phyloP scores from a whole-genome alignment of 2,888 invertebrate genomes.

The Bibio marci region DNA sequence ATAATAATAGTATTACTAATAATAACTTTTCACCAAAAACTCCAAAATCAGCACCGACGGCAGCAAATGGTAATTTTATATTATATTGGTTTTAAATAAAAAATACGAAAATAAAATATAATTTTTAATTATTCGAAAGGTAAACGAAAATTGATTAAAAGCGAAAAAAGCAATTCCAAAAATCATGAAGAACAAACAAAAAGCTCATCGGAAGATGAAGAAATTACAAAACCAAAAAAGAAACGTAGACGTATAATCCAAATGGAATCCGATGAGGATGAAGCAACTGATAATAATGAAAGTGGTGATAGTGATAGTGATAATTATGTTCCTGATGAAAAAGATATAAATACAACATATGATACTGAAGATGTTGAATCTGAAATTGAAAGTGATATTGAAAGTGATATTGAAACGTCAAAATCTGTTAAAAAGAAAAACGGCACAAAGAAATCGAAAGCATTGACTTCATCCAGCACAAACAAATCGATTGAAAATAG shows the following conservation, averaged over 20 bases:
- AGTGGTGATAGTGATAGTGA: slow-evolving; percentile 8
- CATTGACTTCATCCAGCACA: not conserved
- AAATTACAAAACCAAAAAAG: not conserved
- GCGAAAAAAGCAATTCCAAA: not conserved
- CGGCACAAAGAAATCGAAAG: no score
- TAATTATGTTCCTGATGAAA: slow-evolving; percentile 5
- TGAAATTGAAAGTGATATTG: no score
- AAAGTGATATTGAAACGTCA: no score
- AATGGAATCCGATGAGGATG: slow-evolving; percentile 2
- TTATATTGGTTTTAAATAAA: no score
- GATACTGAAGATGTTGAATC: not conserved
- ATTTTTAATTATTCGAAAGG: no score
- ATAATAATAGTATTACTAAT: no score
- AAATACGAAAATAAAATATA: no score
- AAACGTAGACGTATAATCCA: not conserved
- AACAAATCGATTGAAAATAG: no score
- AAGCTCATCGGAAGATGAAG: not conserved
- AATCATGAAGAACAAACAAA: not conserved
- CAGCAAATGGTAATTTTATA: no score
- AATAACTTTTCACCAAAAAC: no score
- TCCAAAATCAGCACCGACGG: not conserved
- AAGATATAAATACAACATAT: not conserved
- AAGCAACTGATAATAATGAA: not conserved
- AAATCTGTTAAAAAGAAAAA: no score
- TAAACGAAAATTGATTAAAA: not conserved